Conservation (phyloP, 2,888 invertebrate species). For the Drosophila pseudotalamancana region DNA sequence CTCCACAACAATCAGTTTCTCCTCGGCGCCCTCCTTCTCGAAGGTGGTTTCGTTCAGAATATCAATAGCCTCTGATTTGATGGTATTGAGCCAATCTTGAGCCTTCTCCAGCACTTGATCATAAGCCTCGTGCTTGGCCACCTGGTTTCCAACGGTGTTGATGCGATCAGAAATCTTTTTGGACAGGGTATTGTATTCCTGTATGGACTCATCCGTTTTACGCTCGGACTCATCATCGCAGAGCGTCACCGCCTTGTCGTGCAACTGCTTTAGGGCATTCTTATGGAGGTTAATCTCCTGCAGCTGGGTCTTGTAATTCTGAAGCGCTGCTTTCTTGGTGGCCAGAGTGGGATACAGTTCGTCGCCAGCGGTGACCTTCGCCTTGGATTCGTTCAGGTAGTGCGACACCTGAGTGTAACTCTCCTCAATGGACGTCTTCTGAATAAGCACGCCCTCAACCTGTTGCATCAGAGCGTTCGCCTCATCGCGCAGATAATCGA, state of each 20-base stretch:
- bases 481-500: conserved; percentile 93
- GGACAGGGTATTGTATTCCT: conserved; percentile 89
- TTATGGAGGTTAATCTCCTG: conserved; percentile 95
- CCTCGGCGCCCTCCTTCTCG: conserved; percentile 91
- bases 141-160: conserved; percentile 88
- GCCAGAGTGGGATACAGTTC: conserved; percentile 91
- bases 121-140: conserved; percentile 92
- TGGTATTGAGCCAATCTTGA: conserved; percentile 91
- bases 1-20: conserved; percentile 90
- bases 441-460: conserved; percentile 94
- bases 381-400: conserved; percentile 93
- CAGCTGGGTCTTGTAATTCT: conserved; percentile 90
- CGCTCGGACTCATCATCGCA: conserved; percentile 92
- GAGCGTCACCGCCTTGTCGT: conserved; percentile 91
- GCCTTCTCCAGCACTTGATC: conserved; percentile 92
- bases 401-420: conserved; percentile 94
- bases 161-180: conserved; percentile 89
- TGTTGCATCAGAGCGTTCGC: conserved; percentile 93
- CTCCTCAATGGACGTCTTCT: conserved; percentile 96
- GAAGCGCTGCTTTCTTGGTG: conserved; percentile 94
- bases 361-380: conserved; percentile 89
- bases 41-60: conserved; percentile 91
- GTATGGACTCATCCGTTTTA: conserved; percentile 89
- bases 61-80: conserved; percentile 91
- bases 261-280: conserved; percentile 92